Percentiles rank a stretch among this genome's conserved stretches.
Conservation (phyloP, 2,113 vertebrate genomes). For the Muscicapa adusta region DNA sequence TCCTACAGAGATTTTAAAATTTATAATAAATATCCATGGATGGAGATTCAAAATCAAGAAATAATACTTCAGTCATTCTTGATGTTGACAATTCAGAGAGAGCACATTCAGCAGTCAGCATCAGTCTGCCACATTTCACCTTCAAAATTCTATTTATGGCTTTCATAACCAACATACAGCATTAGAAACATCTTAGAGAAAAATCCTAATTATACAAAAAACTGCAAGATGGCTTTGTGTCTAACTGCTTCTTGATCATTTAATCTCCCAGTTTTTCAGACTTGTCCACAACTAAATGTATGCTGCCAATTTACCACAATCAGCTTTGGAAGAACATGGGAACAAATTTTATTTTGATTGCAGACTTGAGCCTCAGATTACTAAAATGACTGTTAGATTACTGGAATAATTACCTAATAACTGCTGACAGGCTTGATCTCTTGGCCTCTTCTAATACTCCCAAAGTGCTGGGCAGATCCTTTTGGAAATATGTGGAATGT, state of each 20-base stretch:
- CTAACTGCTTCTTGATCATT: neutral
- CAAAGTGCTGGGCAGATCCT: neutral
- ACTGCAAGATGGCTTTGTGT: neutral
- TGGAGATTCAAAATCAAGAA: neutral
- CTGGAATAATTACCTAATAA: slow-evolving; percentile 1
- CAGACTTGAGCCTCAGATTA: neutral
- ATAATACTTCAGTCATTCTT: neutral
- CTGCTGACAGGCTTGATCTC: slow-evolving; percentile 15
- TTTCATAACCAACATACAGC: neutral
- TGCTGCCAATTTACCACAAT: neutral
- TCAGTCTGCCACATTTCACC: neutral
- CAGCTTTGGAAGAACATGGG: neutral
- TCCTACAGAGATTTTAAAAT: neutral
- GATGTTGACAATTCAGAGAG: neutral
- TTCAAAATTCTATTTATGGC: neutral
- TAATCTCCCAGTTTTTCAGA: neutral
- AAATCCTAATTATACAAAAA: neutral
- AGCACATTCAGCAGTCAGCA: neutral
- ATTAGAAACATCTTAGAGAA: neutral
- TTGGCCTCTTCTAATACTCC: neutral
- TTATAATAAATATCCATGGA: neutral
- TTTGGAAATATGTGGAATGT: neutral
- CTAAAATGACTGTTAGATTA: neutral
- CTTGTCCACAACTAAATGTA: neutral
- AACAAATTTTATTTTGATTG: neutral